Evolutionary conservation across 2,888 invertebrate genomes (phyloP), one percentile per base, ranked within the genome.

Genomic region (Caenorhabditis japonica): DNA sequence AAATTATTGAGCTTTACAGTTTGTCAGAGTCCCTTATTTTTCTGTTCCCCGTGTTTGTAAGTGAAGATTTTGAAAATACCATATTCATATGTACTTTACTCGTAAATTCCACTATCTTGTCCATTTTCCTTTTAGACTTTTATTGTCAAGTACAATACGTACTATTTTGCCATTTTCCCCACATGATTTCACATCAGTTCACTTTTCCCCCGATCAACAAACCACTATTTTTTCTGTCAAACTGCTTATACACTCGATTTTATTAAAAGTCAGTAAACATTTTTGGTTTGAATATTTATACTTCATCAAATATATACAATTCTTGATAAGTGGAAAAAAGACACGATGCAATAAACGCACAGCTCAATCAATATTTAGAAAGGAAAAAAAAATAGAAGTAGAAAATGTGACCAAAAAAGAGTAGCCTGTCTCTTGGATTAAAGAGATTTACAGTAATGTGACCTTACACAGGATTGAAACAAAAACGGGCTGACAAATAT

Each of bases 391-490:
- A 58, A 53, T 7, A 52, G 27, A 30, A 30, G 19, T 27, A 30
- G 23, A 39, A 58, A 53, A 52, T 59, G 58, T 69, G 68, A 69
- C 68, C 58, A 69, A 66, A 66, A 66, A 64, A n/a, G n/a, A 64
- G 55, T 49, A 55, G 68, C 59, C 44, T 39, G 15, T 55, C 47
- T 60, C 44, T 47, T 21, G 49, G 12, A 39, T 36, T 21, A 34
- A 19, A 4, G 33, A n/a, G 8, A 49, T n/a, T 15, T 15, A 38
- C 10, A 30, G 10, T 10, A 33, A 36, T 55, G 68, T 60, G 68
- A 69, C 60, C 59, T 59, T 59, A 59, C 59, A 60, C 59, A 39
- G 47, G 68, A 49, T 23, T 38, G 39, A 34, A 23, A 12, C 1
- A 7, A 33, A 53, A 34, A 4, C 13, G 33, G 23, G 23, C 30